Evolutionary conservation across 2,797 vertebrate genomes (phyloP).

Genomic region (Sebastes taczanowskii): DNA sequence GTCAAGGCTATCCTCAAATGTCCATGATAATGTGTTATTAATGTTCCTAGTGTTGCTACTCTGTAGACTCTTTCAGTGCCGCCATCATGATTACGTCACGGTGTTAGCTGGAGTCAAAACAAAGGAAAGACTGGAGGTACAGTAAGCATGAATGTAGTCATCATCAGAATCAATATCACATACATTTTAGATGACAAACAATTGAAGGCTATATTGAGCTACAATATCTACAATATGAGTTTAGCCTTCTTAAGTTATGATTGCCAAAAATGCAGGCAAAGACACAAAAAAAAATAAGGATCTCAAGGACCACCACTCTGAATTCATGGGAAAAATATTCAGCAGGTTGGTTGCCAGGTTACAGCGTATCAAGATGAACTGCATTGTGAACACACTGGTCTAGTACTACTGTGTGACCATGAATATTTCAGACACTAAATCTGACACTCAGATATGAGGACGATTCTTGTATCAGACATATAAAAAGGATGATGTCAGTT

Average conservation of each 20-base stretch:
- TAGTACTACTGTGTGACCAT: neutral
- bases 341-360: constrained; percentile 43
- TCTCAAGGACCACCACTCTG: neutral
- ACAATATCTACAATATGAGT: too few relatives aligned
- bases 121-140: too few relatives aligned
- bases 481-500: neutral
- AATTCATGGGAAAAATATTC: constrained; percentile 12
- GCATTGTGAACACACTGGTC: neutral
- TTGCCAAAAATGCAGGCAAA: neutral
- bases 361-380: constrained; percentile 18
- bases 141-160: too few relatives aligned
- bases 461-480: neutral
- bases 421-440: constrained; percentile 9
- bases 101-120: too few relatives aligned
- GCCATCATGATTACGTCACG: too few relatives aligned
- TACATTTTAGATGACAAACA: too few relatives aligned
- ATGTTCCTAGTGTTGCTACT: too few relatives aligned
- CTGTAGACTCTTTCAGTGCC: too few relatives aligned
- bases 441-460: neutral
- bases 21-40: too few relatives aligned
- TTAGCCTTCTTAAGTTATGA: too few relatives aligned
- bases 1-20: too few relatives aligned
- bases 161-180: too few relatives aligned
- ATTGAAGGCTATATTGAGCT: fast-evolving
- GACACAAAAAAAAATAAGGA: neutral